These are phyloP conservation scores for Hemaris fuciformis DNA, from an alignment of 2,888 invertebrate genomes.

Conservation along the genomic window DNA sequence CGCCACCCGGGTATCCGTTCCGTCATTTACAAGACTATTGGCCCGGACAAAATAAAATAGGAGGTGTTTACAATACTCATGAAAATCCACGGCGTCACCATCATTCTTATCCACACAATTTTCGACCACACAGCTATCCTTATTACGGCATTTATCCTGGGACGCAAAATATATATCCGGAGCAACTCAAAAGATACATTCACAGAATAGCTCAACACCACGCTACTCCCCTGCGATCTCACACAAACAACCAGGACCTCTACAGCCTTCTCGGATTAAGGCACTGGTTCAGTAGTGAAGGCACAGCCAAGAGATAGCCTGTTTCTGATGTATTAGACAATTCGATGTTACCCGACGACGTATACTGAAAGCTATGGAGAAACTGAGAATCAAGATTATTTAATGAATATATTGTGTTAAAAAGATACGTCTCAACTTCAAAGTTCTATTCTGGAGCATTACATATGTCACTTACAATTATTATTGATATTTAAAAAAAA, in stretches of 20 bases:
- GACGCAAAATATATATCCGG: conserved; percentile 50
- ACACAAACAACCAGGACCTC: conserved; percentile 62
- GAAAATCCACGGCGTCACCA: conserved; percentile 73
- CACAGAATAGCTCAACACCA: conserved; percentile 55
- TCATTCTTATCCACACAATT: conserved; percentile 68
- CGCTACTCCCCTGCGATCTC: conserved; percentile 50
- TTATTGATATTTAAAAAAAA: neutral
- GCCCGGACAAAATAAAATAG: conserved; percentile 62
- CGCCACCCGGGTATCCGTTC: conserved; percentile 70
- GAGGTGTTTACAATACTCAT: conserved; percentile 67
- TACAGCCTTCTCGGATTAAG: conserved; percentile 72
- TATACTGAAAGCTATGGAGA: conserved; percentile 77
- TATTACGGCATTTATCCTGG: conserved; percentile 42
- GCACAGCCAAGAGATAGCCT: conserved; percentile 74
- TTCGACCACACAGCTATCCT: conserved; percentile 57
- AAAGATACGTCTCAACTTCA: neutral
- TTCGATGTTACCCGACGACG: conserved; percentile 79
- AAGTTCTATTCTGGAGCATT: neutral
- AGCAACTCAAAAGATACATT: conserved; percentile 53
- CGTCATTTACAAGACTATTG: conserved; percentile 74
- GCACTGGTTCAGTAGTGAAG: conserved; percentile 77
- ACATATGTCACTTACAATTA: neutral
- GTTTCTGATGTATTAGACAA: conserved; percentile 54
- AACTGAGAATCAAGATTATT: conserved; percentile 30
- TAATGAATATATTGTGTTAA: neutral